Evolutionary conservation across 64 coral and sea anemone species (phyloP), one percentile per base, ranked within the genome.

Genomic region (Trachythela sp.): DNA sequence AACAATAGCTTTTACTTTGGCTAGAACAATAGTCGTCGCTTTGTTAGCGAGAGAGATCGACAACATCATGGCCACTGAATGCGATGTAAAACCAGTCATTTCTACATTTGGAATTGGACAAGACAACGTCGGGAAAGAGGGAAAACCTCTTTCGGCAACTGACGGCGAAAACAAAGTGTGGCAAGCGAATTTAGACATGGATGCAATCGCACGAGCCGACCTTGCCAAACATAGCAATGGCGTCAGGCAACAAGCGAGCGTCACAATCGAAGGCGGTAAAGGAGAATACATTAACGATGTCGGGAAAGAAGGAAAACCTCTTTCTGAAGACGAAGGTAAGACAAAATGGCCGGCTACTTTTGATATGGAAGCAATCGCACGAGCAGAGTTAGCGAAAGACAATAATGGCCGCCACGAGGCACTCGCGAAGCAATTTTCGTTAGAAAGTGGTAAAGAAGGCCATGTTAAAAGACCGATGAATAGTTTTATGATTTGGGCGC

Each of bases 401-500:
- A 15, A 80, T 15, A 35, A 80, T 17, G 34, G 2, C 13, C 75
- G 75, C 26, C 75, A 80, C 75, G 56, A 64, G 56, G 56, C 37
- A 2, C 34, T 80, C 1, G 75, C 75, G 1, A 35, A 35, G 35
- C 37, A 35, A 80, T 80, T 35, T 15, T 37, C 75, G 75, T 15
- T 37, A 80, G 75, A 35, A 80, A 80, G 33, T 26, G 75, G 37
- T 29, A 95, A 95, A 86, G 96, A 95, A 60, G 84, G 48, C 54
- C 93, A 99, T 33, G 83, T 99, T n/a, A 99, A 99, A 40, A 91
- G 96, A 34, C 96, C 96, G 20, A 99, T 99, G 96, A 99, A 99
- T 80, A 95, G 93, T 89, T 99, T 99, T 48, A 99, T 99, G 96
- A 94, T 99, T 75, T 99, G 96, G 96, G 96, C 96, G 39, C 96